Evolutionary conservation across 2,888 invertebrate species (phyloP).

Genomic region (Lepidochrysops patricia): DNA sequence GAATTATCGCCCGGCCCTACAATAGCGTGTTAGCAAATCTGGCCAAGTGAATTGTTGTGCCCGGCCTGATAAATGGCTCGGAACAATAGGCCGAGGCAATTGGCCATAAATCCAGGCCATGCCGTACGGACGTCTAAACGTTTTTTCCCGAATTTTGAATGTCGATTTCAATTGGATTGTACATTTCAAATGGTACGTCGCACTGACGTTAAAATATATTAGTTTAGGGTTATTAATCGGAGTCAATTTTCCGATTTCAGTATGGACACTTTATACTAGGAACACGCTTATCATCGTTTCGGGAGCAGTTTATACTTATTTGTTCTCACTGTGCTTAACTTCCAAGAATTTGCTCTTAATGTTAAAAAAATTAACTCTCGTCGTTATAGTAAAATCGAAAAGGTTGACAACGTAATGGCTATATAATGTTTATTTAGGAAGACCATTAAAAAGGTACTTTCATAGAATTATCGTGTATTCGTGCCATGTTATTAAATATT

Average conservation of each 20-base stretch:
- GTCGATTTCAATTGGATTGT: conserved; percentile 13
- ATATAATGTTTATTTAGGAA: too few species aligned
- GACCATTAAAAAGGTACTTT: too few species aligned
- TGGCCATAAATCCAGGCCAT: conserved; percentile 45
- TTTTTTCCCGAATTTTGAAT: conserved; percentile 15
- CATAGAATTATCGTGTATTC: too few species aligned
- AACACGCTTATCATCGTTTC: too few species aligned
- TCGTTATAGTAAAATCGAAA: too few species aligned
- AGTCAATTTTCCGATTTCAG: background rate
- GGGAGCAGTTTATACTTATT: too few species aligned
- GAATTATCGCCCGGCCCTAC: background rate
- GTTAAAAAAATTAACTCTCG: background rate
- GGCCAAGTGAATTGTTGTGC: conserved; percentile 46
- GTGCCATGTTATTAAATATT: too few species aligned
- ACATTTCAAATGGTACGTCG: background rate
- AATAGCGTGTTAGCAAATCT: conserved; percentile 3
- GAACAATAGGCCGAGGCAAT: conserved; percentile 60
- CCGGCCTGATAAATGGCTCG: conserved; percentile 54
- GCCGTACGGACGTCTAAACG: conserved; percentile 39
- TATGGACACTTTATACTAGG: background rate
- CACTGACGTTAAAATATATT: conserved; percentile 21
- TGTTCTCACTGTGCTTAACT: too few species aligned
- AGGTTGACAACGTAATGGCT: too few species aligned
- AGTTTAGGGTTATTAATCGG: conserved; percentile 11
- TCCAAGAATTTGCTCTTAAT: background rate